phyloP scores from a whole-genome alignment of 2,797 vertebrate genomes.

The Anguilla megastoma region DNA sequence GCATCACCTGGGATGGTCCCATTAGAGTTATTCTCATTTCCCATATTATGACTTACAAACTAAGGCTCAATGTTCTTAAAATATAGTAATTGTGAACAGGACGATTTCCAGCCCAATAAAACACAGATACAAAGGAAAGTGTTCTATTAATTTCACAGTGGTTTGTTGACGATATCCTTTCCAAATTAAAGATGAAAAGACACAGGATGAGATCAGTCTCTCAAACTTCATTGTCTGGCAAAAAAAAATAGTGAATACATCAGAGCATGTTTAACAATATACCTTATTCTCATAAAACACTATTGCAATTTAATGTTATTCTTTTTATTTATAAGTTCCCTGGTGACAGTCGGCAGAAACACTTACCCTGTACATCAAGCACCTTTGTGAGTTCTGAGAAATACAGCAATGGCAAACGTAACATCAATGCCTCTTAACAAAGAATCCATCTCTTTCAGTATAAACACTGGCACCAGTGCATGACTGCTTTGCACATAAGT shows the following conservation, averaged over 20 bases:
- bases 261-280: background rate
- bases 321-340: background rate
- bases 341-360: slow-evolving; percentile 1
- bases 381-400: background rate
- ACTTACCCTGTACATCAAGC: background rate
- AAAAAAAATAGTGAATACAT: background rate
- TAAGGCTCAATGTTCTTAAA: background rate
- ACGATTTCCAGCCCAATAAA: background rate
- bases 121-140: background rate
- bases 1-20: background rate
- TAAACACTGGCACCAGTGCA: background rate
- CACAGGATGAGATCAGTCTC: slow-evolving; percentile 15
- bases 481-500: background rate
- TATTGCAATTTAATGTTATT: background rate
- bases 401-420: slow-evolving; percentile 5
- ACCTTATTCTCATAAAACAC: background rate
- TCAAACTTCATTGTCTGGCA: background rate
- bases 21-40: background rate
- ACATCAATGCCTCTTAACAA: slow-evolving; percentile 14
- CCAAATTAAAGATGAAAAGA: background rate
- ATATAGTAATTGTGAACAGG: background rate
- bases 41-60: background rate
- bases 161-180: background rate
- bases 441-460: slow-evolving; percentile 11
- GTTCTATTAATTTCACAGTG: background rate